A percentile compares a stretch with the other conserved stretches of the same genome.
Evolutionary conservation across 2,797 vertebrate genomes (phyloP).

Genomic region (Odontamblyopus lacepedii): DNA sequence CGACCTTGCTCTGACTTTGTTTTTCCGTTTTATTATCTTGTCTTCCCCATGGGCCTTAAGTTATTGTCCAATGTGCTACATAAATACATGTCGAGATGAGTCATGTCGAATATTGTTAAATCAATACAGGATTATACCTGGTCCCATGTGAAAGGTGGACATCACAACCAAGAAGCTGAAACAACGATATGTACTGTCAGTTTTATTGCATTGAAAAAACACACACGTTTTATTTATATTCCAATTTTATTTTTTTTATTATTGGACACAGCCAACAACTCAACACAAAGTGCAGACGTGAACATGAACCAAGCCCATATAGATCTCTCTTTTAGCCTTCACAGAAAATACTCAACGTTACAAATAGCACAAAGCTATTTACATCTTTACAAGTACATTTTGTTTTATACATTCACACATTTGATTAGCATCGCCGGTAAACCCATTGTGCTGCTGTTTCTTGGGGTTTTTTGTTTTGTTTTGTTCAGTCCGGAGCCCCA

Average conservation of each 20-base stretch:
- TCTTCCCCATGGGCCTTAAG: neutral
- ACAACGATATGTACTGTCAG: too few relatives aligned
- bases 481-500: neutral
- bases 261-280: conserved; percentile 1
- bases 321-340: neutral
- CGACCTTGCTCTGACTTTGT: neutral
- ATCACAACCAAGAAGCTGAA: too few relatives aligned
- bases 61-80: neutral
- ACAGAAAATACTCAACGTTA: neutral
- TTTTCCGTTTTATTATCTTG: neutral
- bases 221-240: neutral
- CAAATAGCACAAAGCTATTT: neutral
- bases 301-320: neutral
- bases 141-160: too few relatives aligned
- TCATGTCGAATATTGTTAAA: too few relatives aligned
- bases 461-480: neutral
- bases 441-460: neutral
- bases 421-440: neutral
- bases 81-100: too few relatives aligned
- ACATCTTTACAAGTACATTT: neutral
- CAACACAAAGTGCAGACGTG: neutral
- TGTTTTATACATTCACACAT: neutral
- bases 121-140: too few relatives aligned
- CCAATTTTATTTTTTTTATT: neutral
- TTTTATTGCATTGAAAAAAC: neutral